A percentile compares a stretch with the other conserved stretches of the same genome.
Evolutionary conservation across 2,888 invertebrate species (phyloP).

Genomic region (Monopis laevigella): DNA sequence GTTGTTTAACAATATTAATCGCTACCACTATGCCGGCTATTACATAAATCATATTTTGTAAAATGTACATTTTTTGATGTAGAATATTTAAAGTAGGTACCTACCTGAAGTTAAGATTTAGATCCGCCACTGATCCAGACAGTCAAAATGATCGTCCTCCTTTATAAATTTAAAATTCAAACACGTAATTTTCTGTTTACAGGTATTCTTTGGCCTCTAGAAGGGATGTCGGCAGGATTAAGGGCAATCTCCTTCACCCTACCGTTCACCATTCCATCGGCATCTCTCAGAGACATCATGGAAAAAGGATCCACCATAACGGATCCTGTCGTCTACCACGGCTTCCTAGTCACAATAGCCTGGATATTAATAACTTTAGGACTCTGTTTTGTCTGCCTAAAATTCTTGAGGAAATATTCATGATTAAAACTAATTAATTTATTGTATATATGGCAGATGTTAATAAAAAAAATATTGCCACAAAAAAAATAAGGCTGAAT

Average conservation of each 20-base stretch:
- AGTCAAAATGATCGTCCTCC: neutral
- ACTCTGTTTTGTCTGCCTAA: conserved; percentile 64
- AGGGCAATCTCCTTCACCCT: conserved; percentile 71
- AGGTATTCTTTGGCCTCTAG: conserved; percentile 75
- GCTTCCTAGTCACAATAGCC: conserved; percentile 71
- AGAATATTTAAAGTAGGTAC: too few species aligned
- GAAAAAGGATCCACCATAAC: conserved; percentile 77
- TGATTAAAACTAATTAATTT: conserved; percentile 30
- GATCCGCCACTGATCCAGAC: too few species aligned
- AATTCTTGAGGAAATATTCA: conserved; percentile 30
- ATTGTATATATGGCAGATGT: too few species aligned
- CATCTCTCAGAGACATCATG: conserved; percentile 78
- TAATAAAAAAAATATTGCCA: too few species aligned
- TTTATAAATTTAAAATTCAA: too few species aligned
- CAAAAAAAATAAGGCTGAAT: too few species aligned
- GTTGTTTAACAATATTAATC: too few species aligned
- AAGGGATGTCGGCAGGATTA: conserved; percentile 72
- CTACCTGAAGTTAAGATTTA: too few species aligned
- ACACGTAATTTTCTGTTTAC: conserved; percentile 18
- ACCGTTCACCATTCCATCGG: conserved; percentile 84
- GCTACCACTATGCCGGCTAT: too few species aligned
- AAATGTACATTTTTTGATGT: too few species aligned
- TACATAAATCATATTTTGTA: too few species aligned
- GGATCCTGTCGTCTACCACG: conserved; percentile 76
- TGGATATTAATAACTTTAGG: conserved; percentile 72